These are phyloP conservation scores for Crotalus horridus DNA, from an alignment of 2,113 vertebrate genomes.

Conservation along the genomic window DNA sequence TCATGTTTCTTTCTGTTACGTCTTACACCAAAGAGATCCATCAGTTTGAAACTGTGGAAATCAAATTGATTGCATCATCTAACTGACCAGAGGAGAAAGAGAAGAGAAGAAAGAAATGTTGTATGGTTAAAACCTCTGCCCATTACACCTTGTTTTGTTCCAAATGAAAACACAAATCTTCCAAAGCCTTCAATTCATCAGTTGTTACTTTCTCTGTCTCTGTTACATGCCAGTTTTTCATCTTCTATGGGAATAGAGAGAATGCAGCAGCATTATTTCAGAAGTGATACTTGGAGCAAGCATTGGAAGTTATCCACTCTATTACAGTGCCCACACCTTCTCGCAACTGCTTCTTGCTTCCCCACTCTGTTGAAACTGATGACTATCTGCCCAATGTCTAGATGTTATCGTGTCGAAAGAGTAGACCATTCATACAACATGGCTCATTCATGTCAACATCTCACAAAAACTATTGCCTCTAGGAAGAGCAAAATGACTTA, in stretches of 20 bases:
- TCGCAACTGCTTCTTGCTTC: background rate
- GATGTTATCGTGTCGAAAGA: background rate
- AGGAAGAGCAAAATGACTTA: background rate
- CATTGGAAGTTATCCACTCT: background rate
- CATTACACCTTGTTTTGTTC: background rate
- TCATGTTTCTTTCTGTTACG: background rate
- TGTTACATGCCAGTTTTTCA: background rate
- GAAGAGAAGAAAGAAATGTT: background rate
- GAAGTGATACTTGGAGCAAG: background rate
- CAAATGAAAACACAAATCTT: background rate
- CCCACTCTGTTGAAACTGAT: background rate
- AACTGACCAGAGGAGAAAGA: background rate
- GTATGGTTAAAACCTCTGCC: background rate
- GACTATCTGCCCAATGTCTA: background rate
- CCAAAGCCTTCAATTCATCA: background rate
- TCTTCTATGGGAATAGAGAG: background rate
- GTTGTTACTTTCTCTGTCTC: background rate
- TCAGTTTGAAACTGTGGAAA: background rate
- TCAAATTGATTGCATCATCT: background rate
- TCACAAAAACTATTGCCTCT: background rate
- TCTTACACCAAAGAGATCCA: background rate
- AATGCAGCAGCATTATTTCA: background rate
- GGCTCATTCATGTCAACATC: background rate
- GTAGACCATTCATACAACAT: background rate
- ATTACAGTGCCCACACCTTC: background rate